Conservation (phyloP, 2,797 vertebrate genomes). For the Cynodonichthys magdalenae region DNA sequence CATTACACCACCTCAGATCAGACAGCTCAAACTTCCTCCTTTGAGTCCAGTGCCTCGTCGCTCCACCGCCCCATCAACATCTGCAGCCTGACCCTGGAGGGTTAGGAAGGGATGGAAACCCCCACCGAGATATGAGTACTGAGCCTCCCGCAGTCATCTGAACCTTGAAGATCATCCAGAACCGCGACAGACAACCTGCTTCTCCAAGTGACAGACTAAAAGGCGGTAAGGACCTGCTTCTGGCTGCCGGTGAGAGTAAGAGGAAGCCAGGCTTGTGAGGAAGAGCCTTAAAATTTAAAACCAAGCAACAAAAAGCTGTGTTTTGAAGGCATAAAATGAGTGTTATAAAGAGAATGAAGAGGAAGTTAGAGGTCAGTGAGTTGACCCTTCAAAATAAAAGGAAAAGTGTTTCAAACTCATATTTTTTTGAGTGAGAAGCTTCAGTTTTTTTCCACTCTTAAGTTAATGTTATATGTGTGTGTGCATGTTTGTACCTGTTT, state of each 20-base stretch:
- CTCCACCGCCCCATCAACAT: conserved; percentile 16
- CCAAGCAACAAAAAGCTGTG: neutral
- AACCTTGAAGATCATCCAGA: neutral
- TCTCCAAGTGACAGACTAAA: conserved; percentile 9
- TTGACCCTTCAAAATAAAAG: neutral
- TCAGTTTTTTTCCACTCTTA: neutral
- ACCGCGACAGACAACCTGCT: neutral
- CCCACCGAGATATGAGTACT: conserved; percentile 45
- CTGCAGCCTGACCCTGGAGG: neutral
- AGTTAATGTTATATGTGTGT: neutral
- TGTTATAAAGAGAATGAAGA: conserved; percentile 36
- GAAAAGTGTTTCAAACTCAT: too few relatives aligned
- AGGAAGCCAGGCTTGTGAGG: too few relatives aligned
- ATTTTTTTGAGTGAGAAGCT: neutral
- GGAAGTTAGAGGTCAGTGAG: conserved; percentile 30
- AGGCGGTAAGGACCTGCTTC: conserved; percentile 40
- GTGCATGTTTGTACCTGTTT: neutral
- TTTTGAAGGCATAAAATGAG: too few relatives aligned
- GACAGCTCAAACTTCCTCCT: conserved; percentile 61
- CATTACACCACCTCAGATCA: conserved; percentile 35
- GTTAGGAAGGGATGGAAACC: conserved; percentile 40
- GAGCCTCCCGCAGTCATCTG: neutral
- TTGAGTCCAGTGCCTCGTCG: conserved; percentile 18
- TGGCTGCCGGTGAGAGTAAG: neutral
- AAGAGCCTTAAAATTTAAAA: neutral